phyloP scores from a whole-genome alignment of 2,113 vertebrate genomes.

The Apus apus region DNA sequence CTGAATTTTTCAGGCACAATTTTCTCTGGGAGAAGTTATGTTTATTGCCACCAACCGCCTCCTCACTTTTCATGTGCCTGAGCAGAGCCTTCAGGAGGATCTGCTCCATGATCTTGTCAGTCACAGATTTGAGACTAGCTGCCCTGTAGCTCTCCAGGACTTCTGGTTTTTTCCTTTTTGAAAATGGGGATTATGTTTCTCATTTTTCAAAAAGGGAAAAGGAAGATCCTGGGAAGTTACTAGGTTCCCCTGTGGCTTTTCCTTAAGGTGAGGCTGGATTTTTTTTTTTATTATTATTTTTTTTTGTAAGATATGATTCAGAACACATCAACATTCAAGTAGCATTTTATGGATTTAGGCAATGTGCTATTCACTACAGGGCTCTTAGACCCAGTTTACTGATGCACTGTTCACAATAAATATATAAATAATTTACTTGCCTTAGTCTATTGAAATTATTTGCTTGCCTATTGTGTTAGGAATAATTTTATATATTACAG shows the following conservation, averaged over 20 bases:
- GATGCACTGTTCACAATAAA: constrained; percentile 44
- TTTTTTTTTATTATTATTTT: neutral
- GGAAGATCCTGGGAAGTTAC: neutral
- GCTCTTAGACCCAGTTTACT: constrained; percentile 59
- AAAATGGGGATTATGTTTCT: too few species aligned
- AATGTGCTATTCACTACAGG: constrained; percentile 25
- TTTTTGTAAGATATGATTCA: neutral
- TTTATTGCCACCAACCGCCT: too few species aligned
- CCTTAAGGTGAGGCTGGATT: neutral
- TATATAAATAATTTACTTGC: constrained; percentile 67
- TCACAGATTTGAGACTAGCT: too few species aligned
- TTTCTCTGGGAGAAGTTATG: too few species aligned
- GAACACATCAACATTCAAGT: neutral
- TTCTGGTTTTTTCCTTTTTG: too few species aligned
- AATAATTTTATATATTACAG: constrained; percentile 71
- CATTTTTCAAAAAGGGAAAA: too few species aligned
- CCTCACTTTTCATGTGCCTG: too few species aligned
- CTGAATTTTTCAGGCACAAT: too few species aligned
- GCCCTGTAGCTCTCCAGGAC: too few species aligned
- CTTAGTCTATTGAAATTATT: constrained; percentile 70
- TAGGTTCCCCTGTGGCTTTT: neutral
- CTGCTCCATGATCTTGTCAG: too few species aligned
- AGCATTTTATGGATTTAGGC: constrained; percentile 53
- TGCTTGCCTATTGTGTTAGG: constrained; percentile 74
- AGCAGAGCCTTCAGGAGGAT: too few species aligned